These are phyloP conservation scores for Origma solitaria DNA, from an alignment of 2,113 vertebrate genomes.

Conservation along the genomic window DNA sequence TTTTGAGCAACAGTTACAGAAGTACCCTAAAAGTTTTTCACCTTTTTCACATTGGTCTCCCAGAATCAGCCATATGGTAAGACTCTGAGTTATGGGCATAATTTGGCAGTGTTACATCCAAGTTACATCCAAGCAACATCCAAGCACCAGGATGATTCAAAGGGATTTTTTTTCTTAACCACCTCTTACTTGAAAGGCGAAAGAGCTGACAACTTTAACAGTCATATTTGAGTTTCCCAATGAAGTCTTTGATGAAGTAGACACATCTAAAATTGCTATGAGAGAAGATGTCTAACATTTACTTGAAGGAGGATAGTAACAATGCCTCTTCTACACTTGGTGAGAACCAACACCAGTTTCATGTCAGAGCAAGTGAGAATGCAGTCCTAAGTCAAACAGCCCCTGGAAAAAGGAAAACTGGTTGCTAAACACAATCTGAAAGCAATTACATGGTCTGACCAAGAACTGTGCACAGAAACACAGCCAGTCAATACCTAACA, in stretches of 20 bases:
- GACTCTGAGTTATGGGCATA: background rate
- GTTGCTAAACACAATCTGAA: background rate
- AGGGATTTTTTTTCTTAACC: background rate
- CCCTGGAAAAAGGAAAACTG: background rate
- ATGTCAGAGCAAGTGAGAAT: background rate
- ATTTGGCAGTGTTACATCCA: background rate
- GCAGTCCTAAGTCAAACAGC: background rate
- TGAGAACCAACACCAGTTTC: background rate
- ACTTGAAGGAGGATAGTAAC: background rate
- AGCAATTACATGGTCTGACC: background rate
- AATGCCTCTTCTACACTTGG: background rate
- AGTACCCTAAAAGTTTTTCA: background rate
- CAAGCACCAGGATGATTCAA: background rate
- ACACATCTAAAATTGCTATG: background rate
- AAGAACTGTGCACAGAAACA: background rate
- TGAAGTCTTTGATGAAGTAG: background rate
- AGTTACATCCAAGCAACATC: no score
- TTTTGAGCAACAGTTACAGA: constrained; percentile 36
- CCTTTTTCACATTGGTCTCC: background rate
- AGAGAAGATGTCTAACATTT: background rate
- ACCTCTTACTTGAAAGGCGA: background rate
- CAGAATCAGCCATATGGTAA: background rate
- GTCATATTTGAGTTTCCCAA: background rate
- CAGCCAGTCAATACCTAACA: background rate
- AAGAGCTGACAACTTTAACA: background rate